These are phyloP conservation scores for Germaria angustata DNA, from an alignment of 2,888 invertebrate species.

Conservation along the genomic window DNA sequence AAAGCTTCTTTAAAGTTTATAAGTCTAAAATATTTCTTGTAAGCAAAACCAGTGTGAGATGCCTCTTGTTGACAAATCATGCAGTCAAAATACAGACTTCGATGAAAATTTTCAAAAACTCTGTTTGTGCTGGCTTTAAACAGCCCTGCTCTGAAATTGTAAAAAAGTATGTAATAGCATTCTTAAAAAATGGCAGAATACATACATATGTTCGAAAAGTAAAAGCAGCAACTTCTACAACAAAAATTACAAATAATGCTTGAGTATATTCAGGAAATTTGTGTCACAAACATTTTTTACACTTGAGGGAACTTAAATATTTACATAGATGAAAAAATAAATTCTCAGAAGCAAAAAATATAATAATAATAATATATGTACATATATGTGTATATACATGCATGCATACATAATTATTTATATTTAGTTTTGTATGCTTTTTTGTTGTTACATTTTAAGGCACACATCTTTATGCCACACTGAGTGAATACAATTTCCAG, in stretches of 20 bases:
- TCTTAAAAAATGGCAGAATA: slow-evolving; percentile 6
- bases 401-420: slow-evolving; percentile 41
- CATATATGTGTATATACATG: too few species aligned
- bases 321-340: neutral
- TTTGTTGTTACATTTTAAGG: slow-evolving; percentile 9
- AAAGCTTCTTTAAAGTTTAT: too few species aligned
- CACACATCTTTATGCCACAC: slow-evolving; percentile 27
- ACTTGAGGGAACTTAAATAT: slow-evolving; percentile 70
- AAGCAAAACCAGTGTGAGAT: too few species aligned
- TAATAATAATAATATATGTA: too few species aligned
- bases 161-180: neutral
- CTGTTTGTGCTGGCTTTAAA: too few species aligned
- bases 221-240: slow-evolving; percentile 8
- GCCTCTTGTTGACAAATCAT: too few species aligned
- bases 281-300: slow-evolving; percentile 78
- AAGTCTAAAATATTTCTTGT: too few species aligned
- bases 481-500: slow-evolving; percentile 20
- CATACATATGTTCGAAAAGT: neutral
- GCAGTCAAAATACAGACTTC: too few species aligned
- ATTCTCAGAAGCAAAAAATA: neutral
- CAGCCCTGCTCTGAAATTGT: slow-evolving; percentile 21
- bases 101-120: too few species aligned
- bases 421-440: slow-evolving; percentile 19
- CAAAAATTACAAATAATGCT: slow-evolving; percentile 19
- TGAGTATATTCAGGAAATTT: slow-evolving; percentile 70